phyloP scores from a whole-genome alignment of 2,888 invertebrate genomes.

The Brassicogethes aeneus region DNA sequence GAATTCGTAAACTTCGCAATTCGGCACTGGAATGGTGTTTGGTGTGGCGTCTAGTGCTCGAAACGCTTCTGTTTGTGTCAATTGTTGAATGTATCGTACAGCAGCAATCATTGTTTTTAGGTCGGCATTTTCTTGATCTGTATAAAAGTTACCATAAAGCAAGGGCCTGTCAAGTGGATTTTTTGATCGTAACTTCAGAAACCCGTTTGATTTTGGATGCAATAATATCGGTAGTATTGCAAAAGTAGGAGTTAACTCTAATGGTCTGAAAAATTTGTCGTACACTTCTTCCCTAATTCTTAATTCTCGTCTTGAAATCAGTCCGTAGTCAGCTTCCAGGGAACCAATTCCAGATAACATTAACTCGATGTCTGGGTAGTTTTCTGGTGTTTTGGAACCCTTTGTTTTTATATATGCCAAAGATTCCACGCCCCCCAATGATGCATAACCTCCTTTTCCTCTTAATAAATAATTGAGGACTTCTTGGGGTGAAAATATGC shows the following conservation, averaged over 20 bases:
- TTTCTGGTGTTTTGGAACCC: constrained; percentile 42
- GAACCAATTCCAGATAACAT: constrained; percentile 50
- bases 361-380: constrained; percentile 56
- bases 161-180: constrained; percentile 51
- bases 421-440: constrained; percentile 50
- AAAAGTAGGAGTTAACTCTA: constrained; percentile 42
- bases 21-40: constrained; percentile 46
- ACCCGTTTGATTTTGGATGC: constrained; percentile 47
- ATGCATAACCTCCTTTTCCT: constrained; percentile 45
- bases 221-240: constrained; percentile 47
- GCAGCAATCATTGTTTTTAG: constrained; percentile 44
- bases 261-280: constrained; percentile 30
- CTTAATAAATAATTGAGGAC: constrained; percentile 35
- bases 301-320: constrained; percentile 12
- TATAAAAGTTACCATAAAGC: constrained; percentile 52
- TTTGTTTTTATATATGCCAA: constrained; percentile 49
- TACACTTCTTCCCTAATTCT: constrained; percentile 21
- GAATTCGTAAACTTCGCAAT: constrained; percentile 45
- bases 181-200: constrained; percentile 41
- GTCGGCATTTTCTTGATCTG: constrained; percentile 40
- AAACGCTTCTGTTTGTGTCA: constrained; percentile 42
- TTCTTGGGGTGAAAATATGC: constrained; percentile 22
- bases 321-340: constrained; percentile 48
- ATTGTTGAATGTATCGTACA: constrained; percentile 41
- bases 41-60: constrained; percentile 50